phyloP scores from a whole-genome alignment of 37 sponge, comb jelly and placozoan species.

The Theonella swinhoei region DNA sequence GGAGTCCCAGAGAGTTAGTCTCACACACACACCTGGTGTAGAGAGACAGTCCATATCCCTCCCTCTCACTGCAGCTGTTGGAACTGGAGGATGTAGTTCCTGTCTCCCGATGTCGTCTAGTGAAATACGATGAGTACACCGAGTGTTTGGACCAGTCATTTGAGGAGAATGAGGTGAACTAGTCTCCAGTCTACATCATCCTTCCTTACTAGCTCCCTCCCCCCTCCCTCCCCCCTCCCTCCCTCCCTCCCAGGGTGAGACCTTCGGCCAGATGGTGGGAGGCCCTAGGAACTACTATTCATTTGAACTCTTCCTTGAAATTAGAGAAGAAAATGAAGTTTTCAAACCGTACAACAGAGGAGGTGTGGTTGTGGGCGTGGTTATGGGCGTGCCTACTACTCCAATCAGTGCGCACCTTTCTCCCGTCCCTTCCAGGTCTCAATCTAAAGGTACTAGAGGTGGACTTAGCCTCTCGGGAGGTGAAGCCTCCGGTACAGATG shows the following conservation, averaged over 20 bases:
- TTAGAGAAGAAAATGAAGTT: conserved; percentile 49
- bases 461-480: conserved; percentile 46
- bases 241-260: conserved; percentile 32
- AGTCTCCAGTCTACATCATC: neutral
- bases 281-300: conserved; percentile 73
- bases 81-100: conserved; percentile 60
- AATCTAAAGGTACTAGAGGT: conserved; percentile 68
- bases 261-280: conserved; percentile 75
- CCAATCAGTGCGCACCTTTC: no score
- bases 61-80: conserved; percentile 55
- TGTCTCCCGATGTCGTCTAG: conserved; percentile 78
- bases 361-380: conserved; percentile 21
- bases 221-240: neutral
- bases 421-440: conserved; percentile 42
- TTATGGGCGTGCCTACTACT: neutral
- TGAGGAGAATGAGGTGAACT: conserved; percentile 71
- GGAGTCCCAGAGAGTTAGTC: conserved; percentile 66
- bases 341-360: conserved; percentile 76
- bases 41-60: neutral
- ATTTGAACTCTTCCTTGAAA: conserved; percentile 87
- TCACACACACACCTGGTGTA: no score
- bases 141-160: conserved; percentile 88
- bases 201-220: neutral
- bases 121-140: conserved; percentile 88
- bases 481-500: conserved; percentile 33